Base-by-base conservation (phyloP, 2,113 vertebrate genomes). In the Triplophysa rosa region DNA sequence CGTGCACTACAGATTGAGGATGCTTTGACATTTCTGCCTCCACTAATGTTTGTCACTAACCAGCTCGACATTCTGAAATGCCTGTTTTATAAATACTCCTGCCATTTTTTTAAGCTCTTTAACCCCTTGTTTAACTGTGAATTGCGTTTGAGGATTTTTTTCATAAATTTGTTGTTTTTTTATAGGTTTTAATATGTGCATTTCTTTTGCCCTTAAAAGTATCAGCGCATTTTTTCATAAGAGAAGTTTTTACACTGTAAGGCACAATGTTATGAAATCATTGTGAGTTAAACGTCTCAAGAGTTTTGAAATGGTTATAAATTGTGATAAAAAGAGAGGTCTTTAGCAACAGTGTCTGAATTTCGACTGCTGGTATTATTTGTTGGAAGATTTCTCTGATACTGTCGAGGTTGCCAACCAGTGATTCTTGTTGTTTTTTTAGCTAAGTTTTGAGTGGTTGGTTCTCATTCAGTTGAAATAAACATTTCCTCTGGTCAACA, bases 51-150 rank as follows among this genome's bases (percentile, higher is more conserved):
- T 37, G 6, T 37, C 33, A 17, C 4, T 1, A 52, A 19, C 67
- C 49, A 69, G 16, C 11, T 58, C 42, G 52, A 17, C 5, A 40
- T 45, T 45, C 37, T 61, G 16, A 73, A 61, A 73, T 16, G 33
- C 33, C 33, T 37, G 33, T 37, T 37, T 37, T 37, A 37, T 6
- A 37, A 16, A 37, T 14, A 61, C 58, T 6, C 42, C 54, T 73
- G 70, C 70, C 33, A 61, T 61, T 42, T 26, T 58, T 72, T 33
- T 33, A 33, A 33, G 58, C 26, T 52, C 29, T 8, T 54, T 70
- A 70, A 70, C 49, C 37, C 54, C n/a, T 73, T 37, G 16, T 73
- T 2, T 61, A 73, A 61, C 54, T 73, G 70, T 73, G 70, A 73
- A 73, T 11, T 23, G 33, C 21, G 42, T 59, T 73, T 61, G 2